These are phyloP conservation scores for Pteropus alecto DNA, from an alignment of 2,113 vertebrate species.

Conservation along the genomic window DNA sequence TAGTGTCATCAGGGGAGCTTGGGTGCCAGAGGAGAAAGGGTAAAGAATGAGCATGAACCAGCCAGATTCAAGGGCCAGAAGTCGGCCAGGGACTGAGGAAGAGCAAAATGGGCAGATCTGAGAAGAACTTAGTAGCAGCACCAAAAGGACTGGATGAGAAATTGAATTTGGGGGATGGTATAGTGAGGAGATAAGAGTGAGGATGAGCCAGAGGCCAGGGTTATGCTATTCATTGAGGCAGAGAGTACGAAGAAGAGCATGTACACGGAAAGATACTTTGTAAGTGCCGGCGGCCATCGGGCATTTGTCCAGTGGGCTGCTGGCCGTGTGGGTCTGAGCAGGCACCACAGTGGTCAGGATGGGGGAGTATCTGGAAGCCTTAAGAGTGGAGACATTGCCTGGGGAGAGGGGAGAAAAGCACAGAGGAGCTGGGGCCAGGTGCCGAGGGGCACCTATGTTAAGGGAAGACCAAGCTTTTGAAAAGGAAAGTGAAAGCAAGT, in stretches of 20 bases:
- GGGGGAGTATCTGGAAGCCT: not conserved
- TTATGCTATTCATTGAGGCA: not conserved
- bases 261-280: not conserved
- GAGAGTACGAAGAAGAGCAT: not conserved
- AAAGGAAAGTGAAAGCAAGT: not conserved
- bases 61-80: not conserved
- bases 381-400: not conserved
- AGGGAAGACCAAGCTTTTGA: not conserved
- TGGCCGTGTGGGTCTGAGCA: not conserved
- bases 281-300: too few species aligned
- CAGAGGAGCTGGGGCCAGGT: rapidly evolving
- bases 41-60: not conserved
- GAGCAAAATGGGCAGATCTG: not conserved
- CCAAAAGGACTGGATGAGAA: not conserved
- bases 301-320: not conserved
- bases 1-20: not conserved
- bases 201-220: not conserved
- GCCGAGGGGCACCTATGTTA: rapidly evolving
- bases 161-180: not conserved
- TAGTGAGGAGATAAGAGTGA: not conserved
- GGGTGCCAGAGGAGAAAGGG: not conserved
- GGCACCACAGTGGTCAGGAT: not conserved
- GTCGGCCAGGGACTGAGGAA: not conserved
- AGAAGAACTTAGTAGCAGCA: not conserved
- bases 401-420: not conserved